Percentiles rank a stretch among this genome's conserved stretches.
These are phyloP conservation scores for Ormyrus labotus DNA, from an alignment of 2,888 invertebrate genomes.

Conservation along the genomic window DNA sequence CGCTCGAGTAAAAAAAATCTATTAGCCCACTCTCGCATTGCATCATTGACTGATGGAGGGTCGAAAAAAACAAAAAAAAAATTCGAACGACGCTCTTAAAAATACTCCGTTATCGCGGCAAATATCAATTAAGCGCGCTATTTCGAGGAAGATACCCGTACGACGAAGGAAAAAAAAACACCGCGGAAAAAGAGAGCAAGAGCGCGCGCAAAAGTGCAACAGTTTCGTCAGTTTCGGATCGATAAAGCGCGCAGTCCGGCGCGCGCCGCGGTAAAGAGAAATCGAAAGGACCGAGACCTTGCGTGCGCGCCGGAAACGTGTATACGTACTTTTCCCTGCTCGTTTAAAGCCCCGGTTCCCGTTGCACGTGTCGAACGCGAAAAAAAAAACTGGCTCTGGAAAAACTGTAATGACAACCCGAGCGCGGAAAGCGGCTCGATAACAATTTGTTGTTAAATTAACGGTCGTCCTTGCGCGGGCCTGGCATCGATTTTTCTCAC, in stretches of 20 bases:
- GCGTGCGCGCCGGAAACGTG: background rate
- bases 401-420: too few relatives aligned
- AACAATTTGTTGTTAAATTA: too few relatives aligned
- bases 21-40: background rate
- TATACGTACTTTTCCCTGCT: too few relatives aligned
- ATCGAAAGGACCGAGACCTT: slow-evolving; percentile 25
- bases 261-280: slow-evolving; percentile 2
- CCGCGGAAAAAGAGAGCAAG: background rate
- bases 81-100: slow-evolving; percentile 1
- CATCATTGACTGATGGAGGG: background rate
- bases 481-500: too few relatives aligned
- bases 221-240: slow-evolving; percentile 36
- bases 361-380: too few relatives aligned
- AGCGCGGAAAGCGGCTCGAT: too few relatives aligned
- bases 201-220: slow-evolving; percentile 19
- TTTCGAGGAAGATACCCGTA: background rate
- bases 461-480: too few relatives aligned
- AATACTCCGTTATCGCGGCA: background rate
- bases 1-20: too few relatives aligned
- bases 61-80: slow-evolving; percentile 1
- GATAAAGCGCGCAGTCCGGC: slow-evolving; percentile 5
- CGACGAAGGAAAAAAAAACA: background rate
- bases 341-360: too few relatives aligned
- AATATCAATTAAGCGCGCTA: slow-evolving; percentile 5
- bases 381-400: too few relatives aligned